Evolutionary conservation across 2,797 vertebrate genomes (phyloP), one percentile per base, ranked within the genome.

Genomic region (Eurystomus glaucurus): DNA sequence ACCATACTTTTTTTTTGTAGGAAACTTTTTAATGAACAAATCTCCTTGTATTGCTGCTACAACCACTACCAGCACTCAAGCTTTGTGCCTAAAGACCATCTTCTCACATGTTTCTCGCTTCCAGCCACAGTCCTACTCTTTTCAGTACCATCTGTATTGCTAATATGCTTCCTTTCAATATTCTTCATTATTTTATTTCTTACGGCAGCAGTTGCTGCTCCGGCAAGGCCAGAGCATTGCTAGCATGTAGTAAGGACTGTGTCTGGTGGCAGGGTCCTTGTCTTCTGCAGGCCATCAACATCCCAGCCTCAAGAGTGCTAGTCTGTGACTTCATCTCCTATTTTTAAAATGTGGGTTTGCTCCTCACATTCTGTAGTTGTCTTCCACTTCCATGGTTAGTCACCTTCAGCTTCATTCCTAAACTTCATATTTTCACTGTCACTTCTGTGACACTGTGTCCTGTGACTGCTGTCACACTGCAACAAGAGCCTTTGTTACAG

Each of bases 231-330:
- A 91, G 35, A 52, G 54, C 7, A 1, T 51, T 45, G 1, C 14
- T 31, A 26, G 11, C 18, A 54, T 0, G 0, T 4, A 6, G 29
- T 23, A 50, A 79, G n/a, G 28, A 35, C 21, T 21, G 29, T 64
- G 62, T 8, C 55, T n/a, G 33, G 28, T 29, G 43, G 14, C 61
- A 68, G 31, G 7, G 26, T 64, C 39, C 31, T 82, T 17, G 21
- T 29, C 60, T 52, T 57, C 65, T 51, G 43, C 65, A 51, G 65
- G 31, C 22, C 69, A 19, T 29, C 2, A 8, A 6, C 51, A 45
- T 16, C 55, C 33, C 68, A 64, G 33, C 9, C 41, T 58, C 72
- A 16, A 3, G 9, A 12, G 3, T 13, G 55, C n/a, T 74, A 0
- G 0, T 28, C n/a, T 33, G 3, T 39, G 23, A 21, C 12, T 7